These are phyloP conservation scores for Cryptus viduatorius DNA, from an alignment of 2,888 invertebrate species.

Conservation along the genomic window DNA sequence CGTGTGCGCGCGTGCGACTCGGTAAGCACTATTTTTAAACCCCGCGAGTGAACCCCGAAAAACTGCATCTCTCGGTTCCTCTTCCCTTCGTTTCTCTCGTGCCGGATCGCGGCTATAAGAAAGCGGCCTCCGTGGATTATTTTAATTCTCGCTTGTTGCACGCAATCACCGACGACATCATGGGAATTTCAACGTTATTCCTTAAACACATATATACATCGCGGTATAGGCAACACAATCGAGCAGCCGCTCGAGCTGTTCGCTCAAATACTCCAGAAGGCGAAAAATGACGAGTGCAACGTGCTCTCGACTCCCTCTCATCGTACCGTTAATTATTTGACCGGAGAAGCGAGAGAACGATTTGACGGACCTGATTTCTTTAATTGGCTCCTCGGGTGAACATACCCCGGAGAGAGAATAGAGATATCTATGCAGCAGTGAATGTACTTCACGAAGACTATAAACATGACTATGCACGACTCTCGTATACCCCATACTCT, in stretches of 20 bases:
- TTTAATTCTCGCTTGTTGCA: slow-evolving; percentile 52
- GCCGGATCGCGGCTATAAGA: slow-evolving; percentile 9
- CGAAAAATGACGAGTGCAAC: slow-evolving; percentile 42
- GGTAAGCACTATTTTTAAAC: slow-evolving; percentile 82
- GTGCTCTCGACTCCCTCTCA: not conserved
- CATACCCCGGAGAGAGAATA: slow-evolving; percentile 15
- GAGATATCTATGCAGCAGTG: slow-evolving; percentile 8
- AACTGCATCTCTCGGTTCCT: slow-evolving; percentile 80
- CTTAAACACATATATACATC: not conserved
- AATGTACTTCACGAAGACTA: not conserved
- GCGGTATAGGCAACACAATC: not conserved
- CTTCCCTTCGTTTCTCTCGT: slow-evolving; percentile 47
- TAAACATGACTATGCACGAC: slow-evolving; percentile 16
- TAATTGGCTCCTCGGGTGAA: slow-evolving; percentile 60
- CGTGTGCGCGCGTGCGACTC: slow-evolving; percentile 72
- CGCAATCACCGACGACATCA: slow-evolving; percentile 60
- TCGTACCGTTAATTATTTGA: slow-evolving; percentile 58
- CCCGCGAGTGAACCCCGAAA: slow-evolving; percentile 69
- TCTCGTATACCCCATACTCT: not conserved
- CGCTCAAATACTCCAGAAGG: slow-evolving; percentile 1
- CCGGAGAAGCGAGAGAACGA: slow-evolving; percentile 35
- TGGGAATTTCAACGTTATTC: slow-evolving; percentile 52
- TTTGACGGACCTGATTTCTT: slow-evolving; percentile 66
- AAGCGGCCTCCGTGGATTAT: slow-evolving; percentile 54
- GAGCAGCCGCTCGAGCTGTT: not conserved